Evolutionary conservation across 2,888 invertebrate species (phyloP), one percentile per base, ranked within the genome.

Genomic region (Ceriagrion tenellum): DNA sequence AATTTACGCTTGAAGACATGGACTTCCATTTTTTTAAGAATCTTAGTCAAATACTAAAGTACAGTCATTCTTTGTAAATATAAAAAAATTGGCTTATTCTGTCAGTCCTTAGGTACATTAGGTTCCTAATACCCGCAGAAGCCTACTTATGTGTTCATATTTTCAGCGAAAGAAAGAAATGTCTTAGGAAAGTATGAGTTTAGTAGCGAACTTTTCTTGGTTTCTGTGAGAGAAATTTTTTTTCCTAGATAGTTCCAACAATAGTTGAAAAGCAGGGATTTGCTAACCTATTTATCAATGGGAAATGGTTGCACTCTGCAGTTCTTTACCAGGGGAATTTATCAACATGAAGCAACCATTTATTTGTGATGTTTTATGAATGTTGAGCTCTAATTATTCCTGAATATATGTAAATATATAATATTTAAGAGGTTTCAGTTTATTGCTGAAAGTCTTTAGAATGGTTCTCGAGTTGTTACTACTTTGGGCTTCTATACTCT

Each of bases 31-130:
- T 59, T 47, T 91, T 93, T 93, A 69, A 93, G 40, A 93, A 93
- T 93, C 93, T 93, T 93, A 93, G 93, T 93, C 93, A 93, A 69
- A 93, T 93, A 91, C 63, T 47, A 91, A 93, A 69, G 47, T 93
- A 93, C 69, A 93, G 93, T 93, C 93, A 93, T 69, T 93, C 63
- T 74, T 93, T 74, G 93, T 93, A 93, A 47, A 93, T 93, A 93
- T 69, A 30, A 59, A 59, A 59, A 63, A 26, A 59, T 63, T 91
- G 91, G 93, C 55, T 23, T 47, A 74, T 93, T 93, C 90, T 91
- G 56, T 59, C 59, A 91, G 59, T 91, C 93, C 69, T 93, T 93
- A 35, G 63, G 47, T n/a, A 26, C 69, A 47, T 55, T 93, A n/a
- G 93, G 93, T 93, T 93, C 93, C 93, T 74, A 93, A 63, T 40